Evolutionary conservation across 1,140 invertebrate species (phyloP), one percentile per base, ranked within the genome.

Genomic region (Rhopalosiphum padi): DNA sequence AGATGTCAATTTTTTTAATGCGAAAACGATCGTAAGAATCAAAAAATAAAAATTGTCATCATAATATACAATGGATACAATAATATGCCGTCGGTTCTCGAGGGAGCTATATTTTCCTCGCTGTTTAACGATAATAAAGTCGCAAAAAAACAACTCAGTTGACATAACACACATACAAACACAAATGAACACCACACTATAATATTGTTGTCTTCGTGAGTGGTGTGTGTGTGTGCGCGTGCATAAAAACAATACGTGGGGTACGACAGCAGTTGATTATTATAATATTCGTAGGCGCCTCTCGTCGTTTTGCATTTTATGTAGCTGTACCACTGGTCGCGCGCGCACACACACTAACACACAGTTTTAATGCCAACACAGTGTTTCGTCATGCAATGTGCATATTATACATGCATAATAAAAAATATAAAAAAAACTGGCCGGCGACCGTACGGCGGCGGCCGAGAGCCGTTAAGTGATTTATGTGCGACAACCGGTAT

Each of bases 401-500:
- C 82, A 53, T 53, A 83, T 51, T 91, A 85, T 30, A 53, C 48
- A 85, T 35, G 22, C 22, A 53, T 53, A 92, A n/a, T 85, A 85
- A 48, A 60, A 92, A 43, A 91, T 46, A 43, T 46, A 43, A 83
- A 43, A 83, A 48, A 92, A 85, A 92, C 82, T 51, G 82, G 82
- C 91, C 35, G 77, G 15, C 48, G 48, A 41, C 48, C 82, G 37
- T 77, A 46, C 51, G 51, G 8, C 22, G 48, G 51, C 43, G 37
- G 9, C 41, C 53, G 68, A 92, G 90, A 92, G 68, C 90, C 90
- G 90, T 92, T 92, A 92, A 92, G 90, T 92, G 90, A 92, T 92
- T 92, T 92, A 92, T 92, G 90, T 83, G 37, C 90, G 68, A 92
- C 90, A 92, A 92, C 90, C 90, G 90, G 90, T 92, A 92, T 92